Evolutionary conservation across 1,140 invertebrate species (phyloP).

Genomic region (Macrostomum lignano): DNA sequence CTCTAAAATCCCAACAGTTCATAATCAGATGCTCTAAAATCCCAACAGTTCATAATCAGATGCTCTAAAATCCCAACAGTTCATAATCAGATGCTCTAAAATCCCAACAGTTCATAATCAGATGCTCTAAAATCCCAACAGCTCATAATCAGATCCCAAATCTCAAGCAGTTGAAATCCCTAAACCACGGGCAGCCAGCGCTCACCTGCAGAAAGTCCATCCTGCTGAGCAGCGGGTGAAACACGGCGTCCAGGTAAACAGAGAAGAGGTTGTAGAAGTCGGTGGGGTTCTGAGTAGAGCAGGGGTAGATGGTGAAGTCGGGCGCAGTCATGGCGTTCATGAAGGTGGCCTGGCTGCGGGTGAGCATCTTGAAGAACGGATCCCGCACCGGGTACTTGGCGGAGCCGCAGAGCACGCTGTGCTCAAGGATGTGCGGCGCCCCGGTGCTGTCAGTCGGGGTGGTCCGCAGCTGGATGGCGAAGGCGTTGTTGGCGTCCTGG

Average conservation of each 20-base stretch:
- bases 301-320: constrained; percentile 75
- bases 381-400: constrained; percentile 50
- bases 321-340: constrained; percentile 64
- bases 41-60: too few relatives aligned
- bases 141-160: too few relatives aligned
- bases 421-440: constrained; percentile 69
- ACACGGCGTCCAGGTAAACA: constrained; percentile 65
- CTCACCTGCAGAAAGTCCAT: constrained; percentile 32
- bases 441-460: constrained; percentile 62
- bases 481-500: neutral
- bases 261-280: constrained; percentile 37
- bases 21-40: too few relatives aligned
- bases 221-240: constrained; percentile 46
- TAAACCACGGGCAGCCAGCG: too few relatives aligned
- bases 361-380: constrained; percentile 84
- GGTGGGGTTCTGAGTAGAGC: constrained; percentile 58
- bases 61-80: too few relatives aligned
- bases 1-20: too few relatives aligned
- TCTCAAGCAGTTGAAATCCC: too few relatives aligned
- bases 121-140: too few relatives aligned
- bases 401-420: constrained; percentile 62
- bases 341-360: constrained; percentile 61
- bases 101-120: too few relatives aligned
- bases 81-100: too few relatives aligned
- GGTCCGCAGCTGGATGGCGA: constrained; percentile 47